Evolutionary conservation across 1,140 invertebrate species (phyloP), one percentile per base, ranked within the genome.

Genomic region (Drosophila neocordata): DNA sequence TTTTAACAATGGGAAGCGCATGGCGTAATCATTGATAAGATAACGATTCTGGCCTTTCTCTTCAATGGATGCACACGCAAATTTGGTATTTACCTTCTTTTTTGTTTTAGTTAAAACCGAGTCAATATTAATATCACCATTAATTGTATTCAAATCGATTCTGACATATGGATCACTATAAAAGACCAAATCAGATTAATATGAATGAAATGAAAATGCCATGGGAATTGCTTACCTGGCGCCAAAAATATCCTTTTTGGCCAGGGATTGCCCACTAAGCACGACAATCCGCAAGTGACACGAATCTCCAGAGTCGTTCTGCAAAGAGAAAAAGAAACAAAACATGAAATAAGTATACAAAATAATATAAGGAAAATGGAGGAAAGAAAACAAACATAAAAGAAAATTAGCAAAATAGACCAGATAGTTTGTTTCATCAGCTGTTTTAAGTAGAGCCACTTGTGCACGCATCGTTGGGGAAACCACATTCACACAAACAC

Each of bases 181-280:
- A 94, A 83, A 8, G 3, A 15, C 34, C 4, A 24, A 24, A 59
- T 65, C 69, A 52, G 56, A 61, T 38, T 27, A 6, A 13, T 24
- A 7, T 27, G 2, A 41, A 35, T 15, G 8, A 11, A 1, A 15
- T 38, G 27, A 41, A 34, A 41, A 12, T 48, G 58, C 41, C 60
- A 44, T 31, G 38, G 7, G 51, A 8, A 1, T 6, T 20, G 91
- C 92, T 93, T 93, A 97, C 97, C 96, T 98, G 78, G 98, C 98
- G 87, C 98, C 98, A 94, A 99, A 99, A 83, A 99, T 99, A 92
- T 99, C 98, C 92, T 99, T 99, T 92, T 98, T 98, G 27, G 98
- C 98, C 87, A 99, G 93, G 79, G 97, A 95, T 92, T 96, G 95
- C 31, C 97, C 98, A 80, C 95, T 95, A 65, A 98, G 94, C 59